These are phyloP conservation scores for Gandaritis pyraliata DNA, from an alignment of 2,888 invertebrate species.

Conservation along the genomic window DNA sequence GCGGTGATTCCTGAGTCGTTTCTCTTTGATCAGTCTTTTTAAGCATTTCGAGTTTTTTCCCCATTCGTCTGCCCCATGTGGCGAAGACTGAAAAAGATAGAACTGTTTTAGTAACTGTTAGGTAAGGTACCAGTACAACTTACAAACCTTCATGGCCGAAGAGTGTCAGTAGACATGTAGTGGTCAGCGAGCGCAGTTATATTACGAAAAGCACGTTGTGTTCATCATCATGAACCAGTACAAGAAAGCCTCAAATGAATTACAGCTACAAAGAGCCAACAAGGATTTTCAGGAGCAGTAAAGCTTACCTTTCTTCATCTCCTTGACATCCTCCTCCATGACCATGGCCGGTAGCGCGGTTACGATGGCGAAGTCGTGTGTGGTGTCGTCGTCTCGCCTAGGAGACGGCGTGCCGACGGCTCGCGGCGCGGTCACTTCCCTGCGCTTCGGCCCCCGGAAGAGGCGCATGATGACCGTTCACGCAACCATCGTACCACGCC, in stretches of 20 bases:
- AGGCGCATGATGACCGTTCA: conserved; percentile 86
- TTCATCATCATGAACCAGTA: too few species aligned
- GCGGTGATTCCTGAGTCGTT: conserved; percentile 65
- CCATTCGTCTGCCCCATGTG: conserved; percentile 92
- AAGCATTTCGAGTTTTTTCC: conserved; percentile 89
- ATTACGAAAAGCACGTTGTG: not conserved
- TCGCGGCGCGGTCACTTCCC: conserved; percentile 85
- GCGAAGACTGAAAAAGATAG: conserved; percentile 81
- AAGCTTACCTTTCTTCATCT: conserved; percentile 84
- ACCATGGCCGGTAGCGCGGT: conserved; percentile 91
- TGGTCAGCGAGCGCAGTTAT: not conserved
- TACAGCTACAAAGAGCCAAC: too few species aligned
- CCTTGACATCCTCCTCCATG: conserved; percentile 87
- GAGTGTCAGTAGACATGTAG: too few species aligned
- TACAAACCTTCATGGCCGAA: too few species aligned
- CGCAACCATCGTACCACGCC: conserved; percentile 76
- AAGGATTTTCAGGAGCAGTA: too few species aligned
- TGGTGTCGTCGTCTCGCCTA: conserved; percentile 75
- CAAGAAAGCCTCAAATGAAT: too few species aligned
- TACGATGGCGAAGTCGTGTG: conserved; percentile 88
- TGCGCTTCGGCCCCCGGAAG: conserved; percentile 87
- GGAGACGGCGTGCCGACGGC: conserved; percentile 74
- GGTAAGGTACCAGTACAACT: too few species aligned
- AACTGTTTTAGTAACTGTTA: not conserved
- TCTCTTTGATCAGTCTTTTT: conserved; percentile 87